These are phyloP conservation scores for Prunella strophiata DNA, from an alignment of 2,797 vertebrate species.

Conservation along the genomic window DNA sequence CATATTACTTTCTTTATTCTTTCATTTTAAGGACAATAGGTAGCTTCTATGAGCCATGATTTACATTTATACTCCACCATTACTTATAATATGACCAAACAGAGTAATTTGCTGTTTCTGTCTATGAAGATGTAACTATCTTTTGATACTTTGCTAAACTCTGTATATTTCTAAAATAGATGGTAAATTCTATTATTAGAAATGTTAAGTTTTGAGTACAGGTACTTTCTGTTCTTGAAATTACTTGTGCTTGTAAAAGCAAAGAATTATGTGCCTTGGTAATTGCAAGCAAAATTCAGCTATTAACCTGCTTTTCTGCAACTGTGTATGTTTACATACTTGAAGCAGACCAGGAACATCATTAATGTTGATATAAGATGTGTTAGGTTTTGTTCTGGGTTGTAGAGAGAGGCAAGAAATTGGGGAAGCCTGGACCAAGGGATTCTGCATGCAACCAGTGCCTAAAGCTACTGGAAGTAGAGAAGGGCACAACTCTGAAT, in stretches of 20 bases:
- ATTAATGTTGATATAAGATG: neutral
- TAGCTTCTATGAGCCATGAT: neutral
- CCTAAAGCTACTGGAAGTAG: neutral
- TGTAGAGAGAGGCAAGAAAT: neutral
- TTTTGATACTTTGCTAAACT: constrained; percentile 20
- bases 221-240: constrained; percentile 1
- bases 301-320: constrained; percentile 1
- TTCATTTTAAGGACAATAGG: neutral
- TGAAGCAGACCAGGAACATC: neutral
- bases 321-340: neutral
- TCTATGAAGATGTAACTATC: neutral
- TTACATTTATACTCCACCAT: neutral
- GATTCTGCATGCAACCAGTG: neutral
- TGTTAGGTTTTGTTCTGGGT: neutral
- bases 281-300: neutral
- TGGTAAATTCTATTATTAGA: neutral
- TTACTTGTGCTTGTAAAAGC: constrained; percentile 5
- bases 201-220: neutral
- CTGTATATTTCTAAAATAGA: neutral
- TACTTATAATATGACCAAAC: neutral
- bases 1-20: neutral
- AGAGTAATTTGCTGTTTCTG: neutral
- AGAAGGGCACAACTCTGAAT: neutral
- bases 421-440: neutral
- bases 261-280: neutral